These are phyloP conservation scores for Julus scanicus DNA, from an alignment of 2,888 invertebrate genomes.

Conservation along the genomic window DNA sequence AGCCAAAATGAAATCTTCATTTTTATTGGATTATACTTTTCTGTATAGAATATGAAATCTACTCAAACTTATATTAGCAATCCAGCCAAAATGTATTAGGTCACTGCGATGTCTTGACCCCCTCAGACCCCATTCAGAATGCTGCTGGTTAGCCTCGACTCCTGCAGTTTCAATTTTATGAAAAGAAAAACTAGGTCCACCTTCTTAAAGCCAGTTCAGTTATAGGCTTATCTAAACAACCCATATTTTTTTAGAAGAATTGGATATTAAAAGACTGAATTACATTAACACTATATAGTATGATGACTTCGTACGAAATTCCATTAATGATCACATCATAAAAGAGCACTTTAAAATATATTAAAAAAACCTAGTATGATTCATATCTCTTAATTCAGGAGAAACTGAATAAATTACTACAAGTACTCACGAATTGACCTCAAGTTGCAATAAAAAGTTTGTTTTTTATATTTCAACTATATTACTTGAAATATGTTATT, in stretches of 20 bases:
- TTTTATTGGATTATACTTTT: slow-evolving; percentile 45
- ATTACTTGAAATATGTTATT: too few relatives aligned
- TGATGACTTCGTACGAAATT: too few relatives aligned
- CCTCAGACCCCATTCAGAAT: background rate
- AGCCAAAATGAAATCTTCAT: slow-evolving; percentile 45
- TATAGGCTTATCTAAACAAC: background rate
- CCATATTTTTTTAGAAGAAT: background rate
- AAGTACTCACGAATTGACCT: too few relatives aligned
- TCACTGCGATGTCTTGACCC: background rate
- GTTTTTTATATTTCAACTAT: too few relatives aligned
- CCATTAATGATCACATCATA: too few relatives aligned
- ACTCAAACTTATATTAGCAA: slow-evolving; percentile 40
- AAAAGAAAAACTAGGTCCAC: background rate
- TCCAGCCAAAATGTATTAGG: slow-evolving; percentile 26
- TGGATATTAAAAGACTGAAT: background rate
- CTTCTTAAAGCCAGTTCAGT: background rate
- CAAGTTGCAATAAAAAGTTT: too few relatives aligned
- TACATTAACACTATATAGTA: background rate
- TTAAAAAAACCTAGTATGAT: too few relatives aligned
- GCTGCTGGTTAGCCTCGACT: background rate
- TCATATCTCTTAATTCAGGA: too few relatives aligned
- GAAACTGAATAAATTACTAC: too few relatives aligned
- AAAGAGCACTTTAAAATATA: too few relatives aligned
- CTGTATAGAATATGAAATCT: slow-evolving; percentile 47
- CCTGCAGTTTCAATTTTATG: background rate